phyloP scores from a whole-genome alignment of 2,797 vertebrate species.

The Gymnoscopelus braueri region DNA sequence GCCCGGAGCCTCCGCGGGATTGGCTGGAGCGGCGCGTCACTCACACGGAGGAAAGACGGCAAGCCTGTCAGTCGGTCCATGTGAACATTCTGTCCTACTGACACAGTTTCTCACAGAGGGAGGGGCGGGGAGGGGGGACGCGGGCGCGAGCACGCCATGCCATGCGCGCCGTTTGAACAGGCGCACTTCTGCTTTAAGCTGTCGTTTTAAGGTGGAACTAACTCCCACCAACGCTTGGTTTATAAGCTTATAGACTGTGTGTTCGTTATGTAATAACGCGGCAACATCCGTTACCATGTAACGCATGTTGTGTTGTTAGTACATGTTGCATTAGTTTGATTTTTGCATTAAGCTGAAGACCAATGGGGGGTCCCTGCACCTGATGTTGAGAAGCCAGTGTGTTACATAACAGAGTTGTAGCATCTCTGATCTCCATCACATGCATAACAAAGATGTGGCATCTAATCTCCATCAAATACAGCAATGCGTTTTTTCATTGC shows the following conservation, averaged over 20 bases:
- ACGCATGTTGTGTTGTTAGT: too few relatives aligned
- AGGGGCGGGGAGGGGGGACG: constrained; percentile 60
- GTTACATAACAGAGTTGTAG: too few relatives aligned
- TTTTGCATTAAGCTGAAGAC: too few relatives aligned
- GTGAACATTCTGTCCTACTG: constrained; percentile 86
- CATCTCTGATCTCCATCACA: too few relatives aligned
- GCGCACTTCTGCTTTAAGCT: constrained; percentile 41
- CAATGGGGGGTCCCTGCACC: constrained; percentile 14
- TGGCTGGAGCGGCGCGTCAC: constrained; percentile 48
- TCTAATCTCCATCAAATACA: too few relatives aligned
- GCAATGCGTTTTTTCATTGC: too few relatives aligned
- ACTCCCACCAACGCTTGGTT: constrained; percentile 27
- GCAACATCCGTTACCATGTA: too few relatives aligned
- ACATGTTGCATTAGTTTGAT: too few relatives aligned
- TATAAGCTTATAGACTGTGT: background rate
- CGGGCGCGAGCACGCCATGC: constrained; percentile 33
- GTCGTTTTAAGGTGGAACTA: constrained; percentile 81
- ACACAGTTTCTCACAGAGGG: constrained; percentile 84
- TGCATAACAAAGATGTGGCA: too few relatives aligned
- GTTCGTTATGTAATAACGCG: too few relatives aligned
- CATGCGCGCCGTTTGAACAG: constrained; percentile 23
- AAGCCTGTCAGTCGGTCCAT: constrained; percentile 70
- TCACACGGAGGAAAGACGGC: background rate
- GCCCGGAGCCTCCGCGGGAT: constrained; percentile 43
- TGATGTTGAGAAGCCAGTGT: too few relatives aligned